These are phyloP conservation scores for Dorcus parallelipipedus DNA, from an alignment of 2,888 invertebrate species.

Conservation along the genomic window DNA sequence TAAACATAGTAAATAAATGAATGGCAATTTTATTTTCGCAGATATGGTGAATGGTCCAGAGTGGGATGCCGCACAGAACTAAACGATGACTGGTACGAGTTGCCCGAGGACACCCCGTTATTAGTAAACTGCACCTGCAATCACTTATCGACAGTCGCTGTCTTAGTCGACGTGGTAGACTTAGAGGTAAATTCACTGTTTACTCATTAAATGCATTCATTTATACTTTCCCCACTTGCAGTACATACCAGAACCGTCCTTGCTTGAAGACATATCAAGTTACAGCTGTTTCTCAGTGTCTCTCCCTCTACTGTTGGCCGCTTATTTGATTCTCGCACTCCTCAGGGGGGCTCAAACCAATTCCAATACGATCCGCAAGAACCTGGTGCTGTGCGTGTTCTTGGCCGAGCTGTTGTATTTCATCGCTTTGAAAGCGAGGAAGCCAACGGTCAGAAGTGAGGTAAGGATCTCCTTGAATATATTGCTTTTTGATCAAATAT, in stretches of 20 bases:
- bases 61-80: constrained; percentile 84
- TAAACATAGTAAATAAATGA: no score
- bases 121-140: constrained; percentile 90
- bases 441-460: constrained; percentile 78
- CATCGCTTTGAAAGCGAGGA: constrained; percentile 79
- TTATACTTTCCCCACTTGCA: constrained; percentile 37
- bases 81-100: constrained; percentile 56
- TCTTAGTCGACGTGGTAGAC: constrained; percentile 86
- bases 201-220: background rate
- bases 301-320: constrained; percentile 71
- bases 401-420: constrained; percentile 82
- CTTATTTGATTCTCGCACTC: constrained; percentile 76
- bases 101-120: constrained; percentile 56
- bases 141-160: constrained; percentile 87
- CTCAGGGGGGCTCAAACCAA: constrained; percentile 83
- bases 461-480: constrained; percentile 47
- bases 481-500: background rate
- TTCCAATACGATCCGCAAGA: constrained; percentile 91
- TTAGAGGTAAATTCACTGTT: constrained; percentile 62
- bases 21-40: constrained; percentile 35
- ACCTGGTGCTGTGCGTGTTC: constrained; percentile 87
- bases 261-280: constrained; percentile 81
- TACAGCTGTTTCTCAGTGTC: constrained; percentile 87
- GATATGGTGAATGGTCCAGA: constrained; percentile 81
- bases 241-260: constrained; percentile 83